Conservation (phyloP, 92 coral and sea anemone species). For the Hydrozoanthus gracilis region DNA sequence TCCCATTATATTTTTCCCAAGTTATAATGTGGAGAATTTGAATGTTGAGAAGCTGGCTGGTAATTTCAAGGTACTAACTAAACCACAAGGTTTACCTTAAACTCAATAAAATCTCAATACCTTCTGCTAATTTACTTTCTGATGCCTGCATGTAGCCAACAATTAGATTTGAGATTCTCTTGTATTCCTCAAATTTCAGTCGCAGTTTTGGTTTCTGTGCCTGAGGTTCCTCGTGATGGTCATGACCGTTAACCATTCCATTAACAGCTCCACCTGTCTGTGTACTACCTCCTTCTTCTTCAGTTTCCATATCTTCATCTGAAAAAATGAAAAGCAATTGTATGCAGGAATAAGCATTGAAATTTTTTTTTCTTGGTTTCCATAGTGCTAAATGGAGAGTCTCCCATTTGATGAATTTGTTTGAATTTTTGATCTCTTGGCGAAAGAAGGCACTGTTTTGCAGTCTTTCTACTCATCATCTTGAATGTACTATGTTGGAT, state of each 20-base stretch:
- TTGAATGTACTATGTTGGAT: not conserved
- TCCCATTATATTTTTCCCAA: no score
- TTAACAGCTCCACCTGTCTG: constrained; percentile 69
- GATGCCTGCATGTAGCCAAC: constrained; percentile 65
- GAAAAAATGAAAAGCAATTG: not conserved
- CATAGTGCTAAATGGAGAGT: no score
- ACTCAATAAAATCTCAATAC: constrained; percentile 19
- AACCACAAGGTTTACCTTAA: no score
- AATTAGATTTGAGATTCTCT: constrained; percentile 75
- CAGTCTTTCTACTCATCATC: no score
- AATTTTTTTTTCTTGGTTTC: no score
- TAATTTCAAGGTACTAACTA: no score
- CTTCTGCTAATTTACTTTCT: constrained; percentile 80
- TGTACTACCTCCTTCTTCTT: constrained; percentile 50
- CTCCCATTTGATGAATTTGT: no score
- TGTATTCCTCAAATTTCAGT: constrained; percentile 76
- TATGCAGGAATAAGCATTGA: no score
- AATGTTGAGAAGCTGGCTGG: no score
- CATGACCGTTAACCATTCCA: constrained; percentile 62
- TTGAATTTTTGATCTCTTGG: no score
- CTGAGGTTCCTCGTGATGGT: constrained; percentile 40
- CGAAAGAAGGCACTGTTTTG: no score
- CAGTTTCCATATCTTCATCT: constrained; percentile 88
- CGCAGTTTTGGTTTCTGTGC: constrained; percentile 71
- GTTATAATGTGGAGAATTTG: no score